phyloP scores from a whole-genome alignment of 2,113 vertebrate genomes.

The Neodontobutis hainanensis region DNA sequence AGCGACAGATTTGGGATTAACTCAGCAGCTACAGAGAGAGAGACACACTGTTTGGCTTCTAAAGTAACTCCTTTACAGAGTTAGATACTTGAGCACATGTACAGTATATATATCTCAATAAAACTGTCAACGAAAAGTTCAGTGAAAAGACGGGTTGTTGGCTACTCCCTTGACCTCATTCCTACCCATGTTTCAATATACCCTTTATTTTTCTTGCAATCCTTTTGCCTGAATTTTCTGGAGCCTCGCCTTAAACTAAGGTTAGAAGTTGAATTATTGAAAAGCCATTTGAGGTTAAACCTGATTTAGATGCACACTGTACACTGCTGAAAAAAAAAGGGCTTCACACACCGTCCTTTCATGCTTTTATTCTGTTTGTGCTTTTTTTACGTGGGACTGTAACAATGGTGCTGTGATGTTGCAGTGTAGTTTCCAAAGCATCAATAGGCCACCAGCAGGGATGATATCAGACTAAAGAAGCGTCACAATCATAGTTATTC shows the following conservation, averaged over 20 bases:
- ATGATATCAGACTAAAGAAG: constrained; percentile 54
- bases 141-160: constrained; percentile 7
- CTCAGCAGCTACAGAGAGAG: constrained; percentile 17
- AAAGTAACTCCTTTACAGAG: constrained; percentile 44
- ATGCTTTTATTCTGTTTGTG: constrained; percentile 37
- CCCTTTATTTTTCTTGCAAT: background rate
- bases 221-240: background rate
- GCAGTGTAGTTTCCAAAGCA: constrained; percentile 44
- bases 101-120: constrained; percentile 50
- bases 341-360: background rate
- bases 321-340: background rate
- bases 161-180: constrained; percentile 11
- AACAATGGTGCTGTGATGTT: constrained; percentile 25
- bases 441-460: constrained; percentile 58
- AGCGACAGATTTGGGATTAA: constrained; percentile 62
- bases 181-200: constrained; percentile 13
- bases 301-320: background rate
- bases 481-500: constrained; percentile 46
- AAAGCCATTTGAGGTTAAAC: background rate
- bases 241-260: background rate
- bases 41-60: constrained; percentile 22
- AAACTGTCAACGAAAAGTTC: constrained; percentile 48
- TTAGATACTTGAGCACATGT: constrained; percentile 47
- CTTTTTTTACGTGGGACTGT: constrained; percentile 17
- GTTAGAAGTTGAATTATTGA: background rate